Evolutionary conservation across 2,888 invertebrate genomes (phyloP), one percentile per base, ranked within the genome.

Genomic region (Eupithecia centaureata): DNA sequence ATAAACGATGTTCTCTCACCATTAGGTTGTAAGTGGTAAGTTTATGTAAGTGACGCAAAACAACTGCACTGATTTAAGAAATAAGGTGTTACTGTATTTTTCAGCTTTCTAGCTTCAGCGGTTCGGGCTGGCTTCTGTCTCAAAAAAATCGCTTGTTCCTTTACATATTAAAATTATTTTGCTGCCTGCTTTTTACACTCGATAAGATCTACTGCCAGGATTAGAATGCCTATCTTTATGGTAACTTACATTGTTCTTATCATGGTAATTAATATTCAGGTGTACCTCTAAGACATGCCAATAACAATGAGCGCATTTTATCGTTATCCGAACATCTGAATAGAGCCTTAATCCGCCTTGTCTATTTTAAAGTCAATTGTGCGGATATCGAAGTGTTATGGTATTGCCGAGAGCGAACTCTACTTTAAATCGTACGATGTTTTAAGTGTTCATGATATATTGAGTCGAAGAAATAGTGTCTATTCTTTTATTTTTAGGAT

Each of bases 271-370:
- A 47, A 38, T 51, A 52, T 38, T 38, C 33, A 28, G 27, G 32
- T 5, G n/a, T 67, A 57, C 57, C 32, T 33, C 15, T 33, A 22
- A 18, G 57, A 32, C 57, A 33, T 18, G 77, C 76, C 79, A 84
- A 84, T 86, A 82, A 82, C 81, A 81, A 79, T 81, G 78, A 76
- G 82, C 79, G 76, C 78, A 64, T 67, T 63, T 81, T 80, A 76
- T 77, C 74, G 76, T 79, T 83, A 86, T 86, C 81, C 68, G 63
- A 73, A 64, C 69, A 80, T 76, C 77, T 54, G 42, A 65, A 67
- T 60, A 59, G 63, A 62, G 32, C 27, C 52, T 80, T 81, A 80
- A 86, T 82, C 80, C 74, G 78, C 84, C 82, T 84, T 82, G 83
- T 83, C 84, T 81, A 77, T 79, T 80, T 79, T 80, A 79, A 76